Evolutionary conservation across 2,888 invertebrate genomes (phyloP), one percentile per base, ranked within the genome.

Genomic region (Craniophora ligustri): DNA sequence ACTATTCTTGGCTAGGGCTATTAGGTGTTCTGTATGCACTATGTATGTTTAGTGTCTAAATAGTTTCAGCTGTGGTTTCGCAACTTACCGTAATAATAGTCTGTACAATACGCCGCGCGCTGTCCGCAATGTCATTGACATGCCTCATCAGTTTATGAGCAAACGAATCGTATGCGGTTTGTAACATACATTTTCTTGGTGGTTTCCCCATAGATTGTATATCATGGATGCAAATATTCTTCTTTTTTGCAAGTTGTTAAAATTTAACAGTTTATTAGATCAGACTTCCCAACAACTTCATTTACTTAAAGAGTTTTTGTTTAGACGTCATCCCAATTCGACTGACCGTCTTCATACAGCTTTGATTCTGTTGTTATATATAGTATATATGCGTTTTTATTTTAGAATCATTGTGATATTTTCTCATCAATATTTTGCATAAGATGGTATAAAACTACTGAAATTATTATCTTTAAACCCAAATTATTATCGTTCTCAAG

Each of bases 21-120:
- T 31, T 32, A 61, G 14, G 15, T 16, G 11, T 30, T 13, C 16
- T 10, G 5, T 32, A 26, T 13, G 23, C 19, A 19, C 6, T 26
- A 38, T 30, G 31, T 8, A 53, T 28, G 7, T 7, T 13, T 11
- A 5, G 11, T 16, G 18, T 36, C 23, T 44, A 23, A 66, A 59
- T 66, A 31, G 36, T 45, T 61, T 61, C 30, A 54, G 36, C 23
- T 13, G 36, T 21, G 16, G 36, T 61, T 67, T 67, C 67, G 55
- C 39, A 63, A 63, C 61, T 40, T 63, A 39, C 55, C 16, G 35
- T 67, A 67, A 61, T 47, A 61, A 67, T 67, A 67, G 55, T 61
- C 19, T 2, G 36, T 23, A 54, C 45, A 47, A 66, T 26, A 47
- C 40, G 19, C 13, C 11, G 13, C 35, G 23, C 42, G 26, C 35